Base-by-base conservation (phyloP, 2,888 invertebrate genomes). In the Tyria jacobaeae region DNA sequence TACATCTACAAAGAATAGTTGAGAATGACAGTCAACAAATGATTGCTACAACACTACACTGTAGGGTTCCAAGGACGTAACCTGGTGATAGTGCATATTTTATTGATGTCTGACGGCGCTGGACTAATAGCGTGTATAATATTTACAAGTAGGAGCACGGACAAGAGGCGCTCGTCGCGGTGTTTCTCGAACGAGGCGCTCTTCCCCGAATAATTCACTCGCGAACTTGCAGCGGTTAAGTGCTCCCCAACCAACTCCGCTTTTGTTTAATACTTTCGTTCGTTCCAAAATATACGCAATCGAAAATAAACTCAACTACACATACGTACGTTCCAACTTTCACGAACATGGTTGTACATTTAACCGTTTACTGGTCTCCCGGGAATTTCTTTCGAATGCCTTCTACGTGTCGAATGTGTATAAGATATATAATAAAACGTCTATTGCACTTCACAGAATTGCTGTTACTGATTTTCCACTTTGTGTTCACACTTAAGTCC, bases 191-290 rank as follows among this genome's bases (percentile, higher is more conserved):
- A 58, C 64, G 60, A 66, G 66, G 60, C 61, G 66, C 64, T 59
- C 57, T 58, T 41, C 59, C 65, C 53, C 71, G 57, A 73, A 75
- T 73, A 75, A 75, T 71, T 75, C 67, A 75, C 51, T 54, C 62
- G 44, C 52, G 61, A 62, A 70, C 68, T 64, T 64, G 71, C 70
- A 63, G 64, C 68, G 63, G 64, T 68, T 75, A 73, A 75, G 73
- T 75, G 75, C 75, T 69, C 66, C 63, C 62, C 48, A 58, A 59
- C 65, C 60, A 54, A 62, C 44, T 39, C 44, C 68, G 67, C 67
- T 67, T 65, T 66, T 61, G 64, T 61, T 65, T 69, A 64, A 68
- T 66, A 68, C 64, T 66, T 63, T 57, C 54, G 66, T 60, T 7
- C 62, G 31, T 44, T 24, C 12, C 9, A 65, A 59, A 49, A 44